phyloP scores from a whole-genome alignment of 2,888 invertebrate species.

The Tupiocoris notatus region DNA sequence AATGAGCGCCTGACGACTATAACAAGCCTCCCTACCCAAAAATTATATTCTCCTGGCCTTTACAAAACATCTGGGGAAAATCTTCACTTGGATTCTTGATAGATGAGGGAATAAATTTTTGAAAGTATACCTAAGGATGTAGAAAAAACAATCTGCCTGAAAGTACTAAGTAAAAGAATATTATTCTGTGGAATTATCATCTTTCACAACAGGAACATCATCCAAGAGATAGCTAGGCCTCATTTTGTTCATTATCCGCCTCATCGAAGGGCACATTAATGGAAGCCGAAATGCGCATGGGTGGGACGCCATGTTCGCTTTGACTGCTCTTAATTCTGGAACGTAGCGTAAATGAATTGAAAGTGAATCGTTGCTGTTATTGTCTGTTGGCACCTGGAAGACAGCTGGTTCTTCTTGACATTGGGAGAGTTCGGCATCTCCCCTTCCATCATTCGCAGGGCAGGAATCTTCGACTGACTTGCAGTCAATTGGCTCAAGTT shows the following conservation, averaged over 20 bases:
- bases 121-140: no score
- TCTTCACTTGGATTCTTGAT: no score
- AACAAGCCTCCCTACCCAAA: no score
- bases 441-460: neutral
- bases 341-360: conserved; percentile 7
- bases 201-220: conserved; percentile 7
- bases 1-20: no score
- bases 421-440: neutral
- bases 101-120: no score
- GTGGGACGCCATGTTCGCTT: conserved; percentile 26
- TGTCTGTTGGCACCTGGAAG: neutral
- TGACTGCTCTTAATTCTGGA: conserved; percentile 19
- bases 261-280: conserved; percentile 30
- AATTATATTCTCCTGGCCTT: no score
- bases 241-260: conserved; percentile 36
- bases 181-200: no score
- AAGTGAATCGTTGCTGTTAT: neutral
- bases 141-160: no score
- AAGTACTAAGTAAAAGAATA: no score
- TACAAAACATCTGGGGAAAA: no score
- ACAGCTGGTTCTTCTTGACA: neutral
- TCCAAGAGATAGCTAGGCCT: conserved; percentile 23
- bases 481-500: neutral
- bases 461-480: neutral
- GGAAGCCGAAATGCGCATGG: conserved; percentile 31